These are phyloP conservation scores for Drosophila prosaltans DNA, from an alignment of 1,140 invertebrate species.

Conservation along the genomic window DNA sequence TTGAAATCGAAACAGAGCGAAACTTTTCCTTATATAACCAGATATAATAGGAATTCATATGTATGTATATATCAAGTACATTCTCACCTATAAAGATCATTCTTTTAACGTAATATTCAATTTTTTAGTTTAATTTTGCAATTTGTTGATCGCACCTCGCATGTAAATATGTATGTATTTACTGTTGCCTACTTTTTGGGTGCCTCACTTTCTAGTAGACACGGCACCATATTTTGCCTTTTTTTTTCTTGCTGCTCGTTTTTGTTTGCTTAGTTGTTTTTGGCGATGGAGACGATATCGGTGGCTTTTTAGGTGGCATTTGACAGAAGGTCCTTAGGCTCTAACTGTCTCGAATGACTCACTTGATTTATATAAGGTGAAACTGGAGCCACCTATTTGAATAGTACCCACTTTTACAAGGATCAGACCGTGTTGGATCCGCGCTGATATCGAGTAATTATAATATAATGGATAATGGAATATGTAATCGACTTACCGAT, in stretches of 20 bases:
- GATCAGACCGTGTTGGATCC: too few species aligned
- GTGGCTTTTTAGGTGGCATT: conserved; percentile 36
- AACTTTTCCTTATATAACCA: too few species aligned
- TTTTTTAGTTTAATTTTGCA: neutral
- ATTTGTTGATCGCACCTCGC: neutral
- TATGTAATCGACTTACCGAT: too few species aligned
- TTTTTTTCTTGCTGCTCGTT: conserved; percentile 3
- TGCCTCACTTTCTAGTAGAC: conserved; percentile 24
- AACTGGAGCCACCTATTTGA: neutral
- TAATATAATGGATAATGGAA: too few species aligned
- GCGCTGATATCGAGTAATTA: too few species aligned
- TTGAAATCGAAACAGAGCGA: too few species aligned
- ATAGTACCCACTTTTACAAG: neutral
- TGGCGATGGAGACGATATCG: conserved; percentile 53
- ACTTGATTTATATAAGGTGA: conserved; percentile 15
- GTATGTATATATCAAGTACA: too few species aligned
- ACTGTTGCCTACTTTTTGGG: conserved; percentile 42
- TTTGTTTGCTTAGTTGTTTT: conserved; percentile 25
- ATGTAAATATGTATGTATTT: conserved; percentile 1
- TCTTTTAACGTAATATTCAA: too few species aligned
- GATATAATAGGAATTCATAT: too few species aligned
- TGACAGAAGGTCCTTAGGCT: conserved; percentile 51
- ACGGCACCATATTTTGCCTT: neutral
- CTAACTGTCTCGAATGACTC: conserved; percentile 37
- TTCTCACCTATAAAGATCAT: too few species aligned